phyloP scores from a whole-genome alignment of 2,888 invertebrate species.

The Cosmorhoe ocellata region DNA sequence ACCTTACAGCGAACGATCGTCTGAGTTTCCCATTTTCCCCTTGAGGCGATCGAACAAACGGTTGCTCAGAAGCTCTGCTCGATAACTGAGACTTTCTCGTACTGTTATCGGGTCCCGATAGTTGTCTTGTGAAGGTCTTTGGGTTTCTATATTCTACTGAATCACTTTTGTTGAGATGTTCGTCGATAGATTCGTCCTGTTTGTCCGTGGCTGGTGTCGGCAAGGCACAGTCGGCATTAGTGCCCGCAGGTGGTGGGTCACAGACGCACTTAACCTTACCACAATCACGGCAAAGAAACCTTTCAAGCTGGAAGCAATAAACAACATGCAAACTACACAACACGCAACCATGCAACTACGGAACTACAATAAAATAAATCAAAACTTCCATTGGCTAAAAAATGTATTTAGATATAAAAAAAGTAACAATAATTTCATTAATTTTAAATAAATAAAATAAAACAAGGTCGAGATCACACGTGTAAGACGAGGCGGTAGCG shows the following conservation, averaged over 20 bases:
- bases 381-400: slow-evolving; percentile 17
- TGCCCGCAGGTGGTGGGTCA: slow-evolving; percentile 47
- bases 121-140: slow-evolving; percentile 46
- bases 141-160: slow-evolving; percentile 60
- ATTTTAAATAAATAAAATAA: too few relatives aligned
- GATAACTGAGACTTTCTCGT: slow-evolving; percentile 39
- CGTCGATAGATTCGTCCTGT: slow-evolving; percentile 34
- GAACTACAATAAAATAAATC: slow-evolving; percentile 33
- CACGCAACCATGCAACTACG: slow-evolving; percentile 64
- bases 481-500: too few relatives aligned
- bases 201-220: slow-evolving; percentile 31
- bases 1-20: slow-evolving; percentile 72
- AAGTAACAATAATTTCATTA: neutral
- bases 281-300: slow-evolving; percentile 88
- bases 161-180: slow-evolving; percentile 42
- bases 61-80: slow-evolving; percentile 58
- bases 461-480: too few relatives aligned
- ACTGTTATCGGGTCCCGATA: slow-evolving; percentile 53
- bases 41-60: slow-evolving; percentile 58
- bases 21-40: slow-evolving; percentile 67
- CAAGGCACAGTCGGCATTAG: slow-evolving; percentile 36
- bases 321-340: slow-evolving; percentile 80
- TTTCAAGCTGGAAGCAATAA: slow-evolving; percentile 87
- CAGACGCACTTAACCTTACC: slow-evolving; percentile 86
- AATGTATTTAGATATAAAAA: slow-evolving; percentile 4